Conservation (phyloP, 2,888 invertebrate species). For the Stenurella melanura region DNA sequence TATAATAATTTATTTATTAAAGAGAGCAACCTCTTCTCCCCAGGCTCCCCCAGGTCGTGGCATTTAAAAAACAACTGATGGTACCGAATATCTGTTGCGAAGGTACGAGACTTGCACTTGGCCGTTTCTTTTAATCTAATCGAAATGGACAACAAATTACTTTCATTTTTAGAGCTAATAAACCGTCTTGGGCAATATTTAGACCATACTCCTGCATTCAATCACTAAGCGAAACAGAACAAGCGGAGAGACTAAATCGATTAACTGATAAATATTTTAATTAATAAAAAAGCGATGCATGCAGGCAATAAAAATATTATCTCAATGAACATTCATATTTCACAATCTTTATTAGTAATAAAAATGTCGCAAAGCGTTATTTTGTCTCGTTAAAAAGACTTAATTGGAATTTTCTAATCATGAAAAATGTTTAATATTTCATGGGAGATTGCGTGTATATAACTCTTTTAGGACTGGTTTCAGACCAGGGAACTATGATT, state of each 20-base stretch:
- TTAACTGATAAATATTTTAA: not conserved
- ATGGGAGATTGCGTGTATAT: not conserved
- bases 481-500: not conserved
- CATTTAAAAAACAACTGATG: too few relatives aligned
- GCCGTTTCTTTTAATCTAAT: too few relatives aligned
- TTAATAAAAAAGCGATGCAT: not conserved
- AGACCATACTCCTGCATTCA: not conserved
- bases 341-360: not conserved
- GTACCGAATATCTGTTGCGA: too few relatives aligned
- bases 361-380: not conserved
- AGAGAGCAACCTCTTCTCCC: too few relatives aligned
- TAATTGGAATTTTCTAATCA: not conserved
- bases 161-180: too few relatives aligned
- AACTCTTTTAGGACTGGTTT: not conserved
- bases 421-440: not conserved
- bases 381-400: not conserved
- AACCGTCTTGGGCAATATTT: not conserved
- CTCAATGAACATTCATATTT: not conserved
- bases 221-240: not conserved
- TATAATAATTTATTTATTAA: too few relatives aligned
- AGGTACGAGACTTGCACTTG: too few relatives aligned
- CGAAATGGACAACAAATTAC: too few relatives aligned
- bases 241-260: not conserved
- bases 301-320: not conserved
- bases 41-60: too few relatives aligned